Conservation (phyloP, 2,797 vertebrate genomes). For the Tokudaia muenninki region DNA sequence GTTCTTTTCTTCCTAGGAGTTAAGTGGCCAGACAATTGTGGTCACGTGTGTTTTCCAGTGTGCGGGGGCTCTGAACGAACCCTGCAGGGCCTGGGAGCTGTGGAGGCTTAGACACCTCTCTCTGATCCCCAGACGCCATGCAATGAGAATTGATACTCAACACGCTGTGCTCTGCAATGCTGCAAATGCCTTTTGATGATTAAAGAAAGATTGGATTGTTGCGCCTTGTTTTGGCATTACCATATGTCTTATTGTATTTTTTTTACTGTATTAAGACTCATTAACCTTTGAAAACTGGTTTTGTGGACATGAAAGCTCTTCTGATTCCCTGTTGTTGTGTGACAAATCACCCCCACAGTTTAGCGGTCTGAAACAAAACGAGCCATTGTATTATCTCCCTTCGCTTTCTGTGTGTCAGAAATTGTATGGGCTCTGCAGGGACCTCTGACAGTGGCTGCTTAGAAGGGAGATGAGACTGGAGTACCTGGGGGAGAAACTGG, state of each 20-base stretch:
- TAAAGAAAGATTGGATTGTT: conserved; percentile 51
- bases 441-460: not conserved
- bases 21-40: conserved; percentile 21
- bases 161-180: not conserved
- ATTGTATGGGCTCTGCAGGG: not conserved
- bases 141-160: not conserved
- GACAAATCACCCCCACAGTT: conserved; percentile 16
- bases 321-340: conserved; percentile 30
- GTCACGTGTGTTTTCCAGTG: not conserved
- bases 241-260: conserved; percentile 42
- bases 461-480: not conserved
- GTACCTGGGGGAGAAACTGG: not conserved
- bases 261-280: conserved; percentile 59
- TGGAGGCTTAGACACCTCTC: not conserved
- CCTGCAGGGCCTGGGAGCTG: not conserved
- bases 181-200: conserved; percentile 42
- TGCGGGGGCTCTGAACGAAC: not conserved
- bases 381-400: not conserved
- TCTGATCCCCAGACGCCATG: not conserved
- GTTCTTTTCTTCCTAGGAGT: conserved; percentile 34
- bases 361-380: conserved; percentile 1
- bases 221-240: conserved; percentile 54
- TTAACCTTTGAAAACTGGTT: conserved; percentile 61
- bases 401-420: conserved; percentile 22
- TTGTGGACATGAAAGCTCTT: conserved; percentile 30